Evolutionary conservation across 2,113 vertebrate species (phyloP), one percentile per base, ranked within the genome.

Genomic region (Myiozetetes cayanensis): DNA sequence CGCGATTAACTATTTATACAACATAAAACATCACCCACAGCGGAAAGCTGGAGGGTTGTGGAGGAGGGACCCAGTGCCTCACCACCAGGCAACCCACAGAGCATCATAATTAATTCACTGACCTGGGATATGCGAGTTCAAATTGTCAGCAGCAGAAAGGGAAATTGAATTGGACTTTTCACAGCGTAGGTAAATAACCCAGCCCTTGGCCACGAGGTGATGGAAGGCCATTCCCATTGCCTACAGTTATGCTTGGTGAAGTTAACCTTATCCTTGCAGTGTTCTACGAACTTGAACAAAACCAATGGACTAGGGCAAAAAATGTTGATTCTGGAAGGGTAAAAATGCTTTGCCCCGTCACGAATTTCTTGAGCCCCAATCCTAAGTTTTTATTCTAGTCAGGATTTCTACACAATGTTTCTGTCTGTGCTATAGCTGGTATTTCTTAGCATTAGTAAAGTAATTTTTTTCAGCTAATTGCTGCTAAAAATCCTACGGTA

Each of bases 111-210:
- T 93, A 86, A 88, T 90, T 73, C 72, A 35, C 43, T 83, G 88
- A 59, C 67, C 92, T 76, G 53, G 20, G 59, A 85, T 17, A 90
- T 0, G 0, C 44, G 61, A 73, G 90, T 66, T 91, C 91, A 39
- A 52, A 47, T 49, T 1, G 0, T 56, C 84, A 91, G n/a, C 44
- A 63, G 47, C 56, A 49, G 44, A 14, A 90, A 77, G 75, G 68
- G 76, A 93, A 93, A 94, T 90, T 78, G 70, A 65, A 59, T 43
- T 16, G 6, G 77, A 70, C 66, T 68, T 94, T 71, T 68, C 77
- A 66, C 56, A 68, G 73, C 1, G 0, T 68, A 74, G 49, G 58
- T 75, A 82, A 94, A 94, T 79, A 75, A 31, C 19, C 12, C 41
- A 68, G 31, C 13, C n/a, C 19, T 49, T 91, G 84, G 22, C 27